Conservation (phyloP, 2,888 invertebrate genomes). For the Phengaris arion region DNA sequence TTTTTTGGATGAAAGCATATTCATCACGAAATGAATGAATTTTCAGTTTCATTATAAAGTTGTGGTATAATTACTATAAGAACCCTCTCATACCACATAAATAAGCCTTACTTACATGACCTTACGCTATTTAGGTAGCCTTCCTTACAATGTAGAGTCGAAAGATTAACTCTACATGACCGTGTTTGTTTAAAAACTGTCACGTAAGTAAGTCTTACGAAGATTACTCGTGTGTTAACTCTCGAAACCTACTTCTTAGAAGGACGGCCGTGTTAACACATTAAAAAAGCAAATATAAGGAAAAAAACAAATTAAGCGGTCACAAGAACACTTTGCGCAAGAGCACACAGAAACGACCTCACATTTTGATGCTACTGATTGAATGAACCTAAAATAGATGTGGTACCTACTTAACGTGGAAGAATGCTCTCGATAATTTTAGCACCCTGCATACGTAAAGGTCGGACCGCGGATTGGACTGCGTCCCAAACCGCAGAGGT, state of each 20-base stretch:
- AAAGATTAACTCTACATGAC: slow-evolving; percentile 28
- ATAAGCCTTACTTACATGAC: slow-evolving; percentile 3
- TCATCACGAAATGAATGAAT: too few species aligned
- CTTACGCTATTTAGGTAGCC: neutral
- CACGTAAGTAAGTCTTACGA: slow-evolving; percentile 33
- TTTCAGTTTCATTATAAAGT: too few species aligned
- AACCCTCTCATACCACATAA: neutral
- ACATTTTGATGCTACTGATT: neutral
- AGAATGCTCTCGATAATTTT: neutral
- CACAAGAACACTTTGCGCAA: slow-evolving; percentile 58
- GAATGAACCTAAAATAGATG: neutral
- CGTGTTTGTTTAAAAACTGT: slow-evolving; percentile 35
- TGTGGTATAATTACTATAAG: too few species aligned
- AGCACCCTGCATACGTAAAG: too few species aligned
- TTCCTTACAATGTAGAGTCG: slow-evolving; percentile 9
- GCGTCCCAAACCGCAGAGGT: too few species aligned
- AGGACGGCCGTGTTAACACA: slow-evolving; percentile 58
- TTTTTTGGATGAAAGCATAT: too few species aligned
- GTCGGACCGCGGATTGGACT: too few species aligned
- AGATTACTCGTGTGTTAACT: slow-evolving; percentile 37
- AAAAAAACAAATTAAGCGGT: slow-evolving; percentile 55
- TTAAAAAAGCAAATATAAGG: slow-evolving; percentile 60
- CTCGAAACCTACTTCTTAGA: slow-evolving; percentile 42
- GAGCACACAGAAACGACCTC: slow-evolving; percentile 42
- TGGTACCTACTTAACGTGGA: neutral